Base-by-base conservation (phyloP, 2,888 invertebrate species). In the Cantharis lateralis region DNA sequence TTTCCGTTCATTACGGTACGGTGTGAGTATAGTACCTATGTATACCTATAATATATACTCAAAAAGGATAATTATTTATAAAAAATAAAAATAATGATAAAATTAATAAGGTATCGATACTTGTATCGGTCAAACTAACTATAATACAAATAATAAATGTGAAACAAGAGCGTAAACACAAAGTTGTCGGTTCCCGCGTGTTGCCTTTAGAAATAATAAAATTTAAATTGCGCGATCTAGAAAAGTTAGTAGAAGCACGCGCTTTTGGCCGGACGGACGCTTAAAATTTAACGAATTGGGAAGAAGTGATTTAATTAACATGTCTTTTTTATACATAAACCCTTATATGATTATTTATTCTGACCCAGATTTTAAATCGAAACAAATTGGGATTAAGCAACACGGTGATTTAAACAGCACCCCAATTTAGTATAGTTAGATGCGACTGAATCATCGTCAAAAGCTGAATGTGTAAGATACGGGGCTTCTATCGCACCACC, bases 301-400 rank as follows among this genome's bases (percentile, higher is more conserved):
- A 48, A 48, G 48, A 48, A 48, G n/a, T 48, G n/a, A 48, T 48
- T 48, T 48, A 48, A 48, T 48, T 48, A 48, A 48, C n/a, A 48
- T 48, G 7, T 48, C n/a, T 48, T n/a, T 48, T 48, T 48, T 48
- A 48, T n/a, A 48, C 48, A 48, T n/a, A 48, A 48, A 48, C 16
- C 64, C 26, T 32, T 62, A 48, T 84, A 24, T 16, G 20, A 66
- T 13, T 24, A 24, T 24, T 66, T 66, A 66, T 24, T 24, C 64
- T 66, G 87, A 87, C 87, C 87, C 85, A 87, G 86, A 87, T 87
- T 87, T 87, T 86, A 87, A 87, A 87, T 86, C 85, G 87, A 86
- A 87, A 87, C 87, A 87, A 88, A 88, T 87, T 87, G 86, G 87
- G 86, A 87, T 88, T 88, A 88, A 84, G 85, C 82, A 82, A 84